These are phyloP conservation scores for Oreamnos americanus DNA, from an alignment of 2,113 vertebrate genomes.

Conservation along the genomic window DNA sequence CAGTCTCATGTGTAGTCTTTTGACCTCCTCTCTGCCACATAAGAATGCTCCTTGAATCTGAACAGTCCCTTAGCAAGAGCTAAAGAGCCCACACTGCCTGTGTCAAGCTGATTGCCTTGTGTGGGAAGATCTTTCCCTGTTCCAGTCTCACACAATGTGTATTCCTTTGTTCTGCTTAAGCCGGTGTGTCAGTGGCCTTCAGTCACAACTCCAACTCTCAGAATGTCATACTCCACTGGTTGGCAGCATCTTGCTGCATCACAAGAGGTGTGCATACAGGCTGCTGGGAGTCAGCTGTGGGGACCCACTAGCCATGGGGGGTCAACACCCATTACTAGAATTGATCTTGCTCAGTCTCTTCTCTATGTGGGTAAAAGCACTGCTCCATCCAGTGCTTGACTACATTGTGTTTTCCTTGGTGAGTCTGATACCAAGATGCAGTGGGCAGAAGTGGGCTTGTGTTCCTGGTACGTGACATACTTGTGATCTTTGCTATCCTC, in stretches of 20 bases:
- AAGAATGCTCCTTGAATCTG: neutral
- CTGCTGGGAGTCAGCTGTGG: no score
- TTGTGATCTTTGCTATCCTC: neutral
- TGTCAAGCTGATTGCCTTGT: neutral
- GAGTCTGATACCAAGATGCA: neutral
- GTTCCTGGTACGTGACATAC: neutral
- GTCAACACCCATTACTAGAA: neutral
- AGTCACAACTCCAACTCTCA: no score
- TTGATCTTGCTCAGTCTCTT: neutral
- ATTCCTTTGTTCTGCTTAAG: neutral
- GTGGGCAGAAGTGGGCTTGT: neutral
- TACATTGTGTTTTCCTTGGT: neutral
- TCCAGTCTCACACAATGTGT: neutral
- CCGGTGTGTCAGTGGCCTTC: neutral
- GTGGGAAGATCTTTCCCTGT: neutral
- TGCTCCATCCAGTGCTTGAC: neutral
- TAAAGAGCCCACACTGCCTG: neutral
- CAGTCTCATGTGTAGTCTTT: neutral
- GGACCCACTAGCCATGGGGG: neutral
- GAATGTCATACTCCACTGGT: neutral
- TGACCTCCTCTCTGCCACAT: neutral
- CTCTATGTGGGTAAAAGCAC: neutral
- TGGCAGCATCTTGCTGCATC: neutral
- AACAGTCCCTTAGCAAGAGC: neutral
- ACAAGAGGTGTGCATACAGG: neutral